Evolutionary conservation across 1,140 invertebrate species (phyloP).

Genomic region (Agraylea sexmaculata): DNA sequence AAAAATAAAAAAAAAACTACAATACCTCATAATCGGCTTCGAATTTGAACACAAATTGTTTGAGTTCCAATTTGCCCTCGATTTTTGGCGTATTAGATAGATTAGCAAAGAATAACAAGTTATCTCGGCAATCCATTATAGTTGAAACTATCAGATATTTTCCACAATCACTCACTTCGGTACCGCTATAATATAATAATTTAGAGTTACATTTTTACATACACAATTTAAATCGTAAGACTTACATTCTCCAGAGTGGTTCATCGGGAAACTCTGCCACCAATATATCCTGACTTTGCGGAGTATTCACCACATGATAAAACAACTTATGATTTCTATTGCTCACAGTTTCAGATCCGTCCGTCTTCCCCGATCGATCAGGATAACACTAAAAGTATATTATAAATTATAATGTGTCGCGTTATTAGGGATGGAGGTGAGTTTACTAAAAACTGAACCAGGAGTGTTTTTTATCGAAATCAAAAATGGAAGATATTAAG

Average conservation of each 20-base stretch:
- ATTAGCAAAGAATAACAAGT: slow-evolving; percentile 74
- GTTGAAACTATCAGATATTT: slow-evolving; percentile 73
- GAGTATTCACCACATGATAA: slow-evolving; percentile 81
- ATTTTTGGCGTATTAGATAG: slow-evolving; percentile 50
- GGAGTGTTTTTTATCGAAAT: too few species aligned
- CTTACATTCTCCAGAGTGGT: slow-evolving; percentile 86
- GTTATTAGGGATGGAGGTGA: too few species aligned
- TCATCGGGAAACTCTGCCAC: slow-evolving; percentile 86
- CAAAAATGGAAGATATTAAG: too few species aligned
- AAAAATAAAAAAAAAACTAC: background rate
- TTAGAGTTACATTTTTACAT: too few species aligned
- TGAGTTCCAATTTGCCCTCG: slow-evolving; percentile 50
- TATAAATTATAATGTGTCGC: background rate
- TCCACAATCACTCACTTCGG: slow-evolving; percentile 81
- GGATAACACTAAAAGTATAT: slow-evolving; percentile 41
- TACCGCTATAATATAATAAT: slow-evolving; percentile 46
- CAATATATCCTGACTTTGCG: slow-evolving; percentile 79
- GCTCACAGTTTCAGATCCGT: slow-evolving; percentile 82
- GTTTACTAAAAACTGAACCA: too few species aligned
- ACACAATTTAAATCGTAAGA: slow-evolving; percentile 7
- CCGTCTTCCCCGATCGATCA: slow-evolving; percentile 64
- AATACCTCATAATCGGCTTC: slow-evolving; percentile 89
- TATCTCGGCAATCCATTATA: slow-evolving; percentile 77
- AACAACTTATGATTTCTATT: slow-evolving; percentile 88
- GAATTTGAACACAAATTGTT: slow-evolving; percentile 74